A percentile compares a stretch with the other conserved stretches of the same genome.
Conservation (phyloP, 35 echinoderm and acorn worm species). For the Lytechinus variegatus region DNA sequence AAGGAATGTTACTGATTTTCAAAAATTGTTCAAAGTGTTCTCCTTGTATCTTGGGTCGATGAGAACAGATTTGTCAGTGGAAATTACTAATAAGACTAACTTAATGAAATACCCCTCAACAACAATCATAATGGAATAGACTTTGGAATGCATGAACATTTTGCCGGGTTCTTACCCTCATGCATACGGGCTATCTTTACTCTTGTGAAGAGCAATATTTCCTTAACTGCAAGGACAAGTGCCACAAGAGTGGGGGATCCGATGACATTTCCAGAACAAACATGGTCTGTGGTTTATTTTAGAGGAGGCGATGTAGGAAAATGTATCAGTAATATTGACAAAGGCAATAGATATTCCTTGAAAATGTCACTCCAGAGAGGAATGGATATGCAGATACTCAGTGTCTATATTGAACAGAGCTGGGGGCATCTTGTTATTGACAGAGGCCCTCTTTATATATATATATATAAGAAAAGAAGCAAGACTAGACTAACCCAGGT, state of each 20-base stretch:
- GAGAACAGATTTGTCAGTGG: too few species aligned
- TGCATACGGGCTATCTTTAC: background rate
- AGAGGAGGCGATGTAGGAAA: background rate
- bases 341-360: background rate
- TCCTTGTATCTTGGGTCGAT: too few species aligned
- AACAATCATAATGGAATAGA: background rate
- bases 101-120: too few species aligned
- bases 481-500: too few species aligned
- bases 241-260: background rate
- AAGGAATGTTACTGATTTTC: too few species aligned
- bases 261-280: slow-evolving; percentile 12
- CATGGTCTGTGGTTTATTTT: background rate
- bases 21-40: too few species aligned
- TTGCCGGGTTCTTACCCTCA: background rate
- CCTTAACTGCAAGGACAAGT: background rate
- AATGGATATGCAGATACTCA: background rate
- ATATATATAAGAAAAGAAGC: too few species aligned
- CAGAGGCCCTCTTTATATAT: background rate
- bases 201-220: background rate
- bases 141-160: background rate
- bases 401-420: background rate
- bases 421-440: background rate
- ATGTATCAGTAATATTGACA: background rate
- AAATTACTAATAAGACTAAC: too few species aligned
- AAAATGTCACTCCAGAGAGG: slow-evolving; percentile 10